Base-by-base conservation (phyloP, 2,888 invertebrate genomes). In the Callyntrura sp. region DNA sequence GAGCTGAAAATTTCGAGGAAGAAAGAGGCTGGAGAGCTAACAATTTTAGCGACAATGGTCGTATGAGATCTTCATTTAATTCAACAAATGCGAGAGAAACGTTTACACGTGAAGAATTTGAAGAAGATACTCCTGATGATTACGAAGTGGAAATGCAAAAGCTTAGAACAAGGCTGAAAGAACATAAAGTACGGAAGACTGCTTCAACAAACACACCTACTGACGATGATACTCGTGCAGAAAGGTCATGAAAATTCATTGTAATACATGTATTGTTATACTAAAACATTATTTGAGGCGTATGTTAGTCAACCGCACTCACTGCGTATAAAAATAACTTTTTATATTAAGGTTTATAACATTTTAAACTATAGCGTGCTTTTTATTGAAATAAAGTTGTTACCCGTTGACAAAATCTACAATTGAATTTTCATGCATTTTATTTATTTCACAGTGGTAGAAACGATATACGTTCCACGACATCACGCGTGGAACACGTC, bases 101-200 rank as follows among this genome's bases (percentile, higher is more conserved):
- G n/a, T n/a, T n/a, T n/a, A n/a, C n/a, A n/a, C n/a, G 55, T 62
- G 76, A 78, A 14, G 82, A 45, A 9, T 79, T 65, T 8, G 48
- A 55, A 5, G 55, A 87, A 3, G 78, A 81, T 35, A 68, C 25
- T 0, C 79, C 79, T 17, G 68, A 78, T 23, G 65, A 78, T 35
- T 85, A 89, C 45, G 85, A 89, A 28, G 17, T 68, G 8, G 85
- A 84, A 45, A 79, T 89, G 85, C n/a, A 89, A 14, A 79, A 68
- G 43, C 25, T 89, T 0, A 55, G 85, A 20, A 79, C 48, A 28
- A 60, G 85, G 45, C 11, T 83, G 51, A 9, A 25, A 0, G 14
- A 62, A 62, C 60, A 17, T 3, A 88, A 76, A 45, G 45, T 25
- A 9, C 14, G 48, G 35, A 79, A 45, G 62, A 20, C 9, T 5